Evolutionary conservation across 2,113 vertebrate genomes (phyloP).

Genomic region (Planiliza haematocheilus): DNA sequence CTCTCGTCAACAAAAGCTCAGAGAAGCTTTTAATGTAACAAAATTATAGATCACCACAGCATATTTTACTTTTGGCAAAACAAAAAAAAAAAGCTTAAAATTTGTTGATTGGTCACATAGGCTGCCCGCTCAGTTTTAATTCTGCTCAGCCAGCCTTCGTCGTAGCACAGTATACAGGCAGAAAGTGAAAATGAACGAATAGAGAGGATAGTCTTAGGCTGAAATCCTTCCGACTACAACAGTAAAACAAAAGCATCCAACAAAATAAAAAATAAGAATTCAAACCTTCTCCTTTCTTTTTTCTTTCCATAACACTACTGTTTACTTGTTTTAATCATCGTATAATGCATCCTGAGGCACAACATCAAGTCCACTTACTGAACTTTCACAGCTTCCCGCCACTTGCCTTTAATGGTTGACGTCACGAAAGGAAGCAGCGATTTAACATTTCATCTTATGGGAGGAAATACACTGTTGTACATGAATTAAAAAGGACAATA

Average conservation of each 20-base stretch:
- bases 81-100: slow-evolving; percentile 86
- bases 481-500: slow-evolving; percentile 62
- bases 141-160: slow-evolving; percentile 44
- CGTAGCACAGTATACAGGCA: slow-evolving; percentile 70
- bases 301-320: slow-evolving; percentile 25
- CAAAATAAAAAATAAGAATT: slow-evolving; percentile 31
- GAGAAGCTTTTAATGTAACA: slow-evolving; percentile 41
- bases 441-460: slow-evolving; percentile 50
- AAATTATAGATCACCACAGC: slow-evolving; percentile 54
- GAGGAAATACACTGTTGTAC: slow-evolving; percentile 62
- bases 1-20: slow-evolving; percentile 31
- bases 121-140: slow-evolving; percentile 27
- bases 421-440: slow-evolving; percentile 66
- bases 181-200: slow-evolving; percentile 47
- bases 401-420: slow-evolving; percentile 69
- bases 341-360: slow-evolving; percentile 63
- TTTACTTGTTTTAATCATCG: slow-evolving; percentile 43
- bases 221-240: slow-evolving; percentile 50
- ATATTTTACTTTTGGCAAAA: slow-evolving; percentile 91
- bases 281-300: slow-evolving; percentile 13
- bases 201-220: slow-evolving; percentile 52
- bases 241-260: slow-evolving; percentile 44
- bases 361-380: slow-evolving; percentile 51
- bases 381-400: slow-evolving; percentile 67
- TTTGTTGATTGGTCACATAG: slow-evolving; percentile 85